These are phyloP conservation scores for Lasiurus cinereus DNA, from an alignment of 2,113 vertebrate genomes.

Conservation along the genomic window DNA sequence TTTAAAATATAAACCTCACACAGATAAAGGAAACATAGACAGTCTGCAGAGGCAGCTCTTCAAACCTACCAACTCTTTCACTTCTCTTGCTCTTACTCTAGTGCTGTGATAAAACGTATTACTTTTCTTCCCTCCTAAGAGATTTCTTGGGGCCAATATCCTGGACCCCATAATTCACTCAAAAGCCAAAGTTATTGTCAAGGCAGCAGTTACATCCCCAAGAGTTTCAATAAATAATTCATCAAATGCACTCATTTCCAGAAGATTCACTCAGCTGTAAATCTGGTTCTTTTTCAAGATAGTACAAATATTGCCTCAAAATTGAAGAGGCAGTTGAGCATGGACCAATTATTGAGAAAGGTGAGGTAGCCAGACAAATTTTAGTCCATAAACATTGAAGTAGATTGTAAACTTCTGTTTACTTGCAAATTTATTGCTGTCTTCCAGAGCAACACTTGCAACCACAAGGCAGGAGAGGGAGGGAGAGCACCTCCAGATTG, in stretches of 20 bases:
- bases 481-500: not conserved
- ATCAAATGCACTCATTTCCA: constrained; percentile 70
- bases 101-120: constrained; percentile 19
- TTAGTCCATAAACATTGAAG: constrained; percentile 31
- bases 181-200: constrained; percentile 71
- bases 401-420: not conserved
- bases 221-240: constrained; percentile 74
- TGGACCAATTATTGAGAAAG: not conserved
- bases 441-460: not conserved
- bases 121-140: constrained; percentile 51
- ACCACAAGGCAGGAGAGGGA: not conserved
- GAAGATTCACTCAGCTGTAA: constrained; percentile 57
- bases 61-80: not conserved
- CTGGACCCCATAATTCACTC: constrained; percentile 62
- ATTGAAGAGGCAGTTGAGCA: constrained; percentile 51
- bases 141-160: constrained; percentile 60
- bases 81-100: not conserved
- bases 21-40: not conserved
- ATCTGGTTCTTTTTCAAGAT: constrained; percentile 50
- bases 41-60: not conserved
- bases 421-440: not conserved
- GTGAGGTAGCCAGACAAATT: constrained; percentile 5
- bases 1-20: not conserved
- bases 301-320: constrained; percentile 59
- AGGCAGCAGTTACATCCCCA: constrained; percentile 44